These are phyloP conservation scores for Caenorhabditis sinica DNA, from an alignment of 2,888 invertebrate genomes.

Conservation along the genomic window DNA sequence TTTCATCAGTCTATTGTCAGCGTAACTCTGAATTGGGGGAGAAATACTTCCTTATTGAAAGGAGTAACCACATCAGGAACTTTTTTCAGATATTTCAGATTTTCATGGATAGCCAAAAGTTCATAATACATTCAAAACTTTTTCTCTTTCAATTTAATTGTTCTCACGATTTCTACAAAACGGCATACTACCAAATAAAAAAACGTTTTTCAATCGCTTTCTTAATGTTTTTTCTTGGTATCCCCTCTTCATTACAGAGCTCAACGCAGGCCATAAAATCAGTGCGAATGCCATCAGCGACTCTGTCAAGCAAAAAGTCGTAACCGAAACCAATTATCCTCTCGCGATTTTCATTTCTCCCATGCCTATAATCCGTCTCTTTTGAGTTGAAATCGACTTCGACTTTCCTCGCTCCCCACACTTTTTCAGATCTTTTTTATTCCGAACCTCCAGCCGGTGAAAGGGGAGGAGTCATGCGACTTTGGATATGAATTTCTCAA, in stretches of 20 bases:
- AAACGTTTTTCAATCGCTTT: not conserved
- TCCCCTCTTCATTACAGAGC: not conserved
- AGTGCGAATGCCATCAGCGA: not conserved
- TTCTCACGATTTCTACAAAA: no score
- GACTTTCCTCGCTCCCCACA: not conserved
- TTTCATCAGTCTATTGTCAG: not conserved
- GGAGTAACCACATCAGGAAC: no score
- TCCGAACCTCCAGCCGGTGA: no score
- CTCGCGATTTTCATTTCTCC: not conserved
- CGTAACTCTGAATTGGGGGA: no score
- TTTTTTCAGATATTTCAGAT: no score
- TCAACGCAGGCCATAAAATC: conserved; percentile 4
- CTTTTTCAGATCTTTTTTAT: not conserved
- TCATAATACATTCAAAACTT: no score
- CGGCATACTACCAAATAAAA: no score
- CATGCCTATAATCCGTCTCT: conserved; percentile 21
- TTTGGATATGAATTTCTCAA: no score
- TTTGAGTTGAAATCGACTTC: conserved; percentile 2
- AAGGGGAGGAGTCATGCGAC: no score
- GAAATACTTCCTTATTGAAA: no score
- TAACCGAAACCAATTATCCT: conserved; percentile 44
- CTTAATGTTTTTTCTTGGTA: not conserved
- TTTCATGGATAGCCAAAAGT: no score
- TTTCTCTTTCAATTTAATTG: no score
- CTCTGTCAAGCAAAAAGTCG: conserved; percentile 13